Evolutionary conservation across 2,888 invertebrate genomes (phyloP).

Genomic region (Disparrhopalites patrizii): DNA sequence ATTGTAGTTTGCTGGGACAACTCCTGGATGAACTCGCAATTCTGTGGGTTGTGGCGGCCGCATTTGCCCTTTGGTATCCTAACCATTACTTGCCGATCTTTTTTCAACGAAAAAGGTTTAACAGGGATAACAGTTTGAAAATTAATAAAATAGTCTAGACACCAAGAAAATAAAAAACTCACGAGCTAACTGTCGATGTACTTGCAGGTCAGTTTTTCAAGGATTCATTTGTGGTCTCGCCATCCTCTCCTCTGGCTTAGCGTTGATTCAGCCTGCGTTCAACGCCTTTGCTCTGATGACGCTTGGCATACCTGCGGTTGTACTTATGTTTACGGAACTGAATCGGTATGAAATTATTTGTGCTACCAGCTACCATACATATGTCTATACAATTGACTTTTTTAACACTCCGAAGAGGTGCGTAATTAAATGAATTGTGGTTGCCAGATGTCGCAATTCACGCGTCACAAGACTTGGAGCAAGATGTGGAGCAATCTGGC

Average conservation of each 20-base stretch:
- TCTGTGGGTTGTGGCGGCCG: slow-evolving; percentile 75
- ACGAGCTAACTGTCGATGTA: too few species aligned
- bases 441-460: slow-evolving; percentile 54
- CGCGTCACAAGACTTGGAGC: slow-evolving; percentile 69
- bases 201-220: slow-evolving; percentile 61
- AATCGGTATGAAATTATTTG: slow-evolving; percentile 58
- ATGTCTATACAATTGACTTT: too few species aligned
- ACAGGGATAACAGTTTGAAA: too few species aligned
- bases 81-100: slow-evolving; percentile 65
- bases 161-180: neutral
- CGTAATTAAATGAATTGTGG: neutral
- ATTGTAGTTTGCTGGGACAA: slow-evolving; percentile 50
- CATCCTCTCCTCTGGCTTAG: slow-evolving; percentile 63
- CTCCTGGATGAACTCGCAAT: slow-evolving; percentile 76
- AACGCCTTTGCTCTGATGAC: slow-evolving; percentile 78
- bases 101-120: slow-evolving; percentile 63
- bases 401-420: neutral
- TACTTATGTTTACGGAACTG: slow-evolving; percentile 64
- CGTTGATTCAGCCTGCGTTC: slow-evolving; percentile 70
- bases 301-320: slow-evolving; percentile 65
- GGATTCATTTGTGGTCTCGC: slow-evolving; percentile 60
- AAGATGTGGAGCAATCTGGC: slow-evolving; percentile 64
- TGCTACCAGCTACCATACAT: too few species aligned
- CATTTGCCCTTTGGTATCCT: slow-evolving; percentile 71
- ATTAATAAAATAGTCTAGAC: too few species aligned